Base-by-base conservation (phyloP, 2,113 vertebrate genomes). In the Bos javanicus region DNA sequence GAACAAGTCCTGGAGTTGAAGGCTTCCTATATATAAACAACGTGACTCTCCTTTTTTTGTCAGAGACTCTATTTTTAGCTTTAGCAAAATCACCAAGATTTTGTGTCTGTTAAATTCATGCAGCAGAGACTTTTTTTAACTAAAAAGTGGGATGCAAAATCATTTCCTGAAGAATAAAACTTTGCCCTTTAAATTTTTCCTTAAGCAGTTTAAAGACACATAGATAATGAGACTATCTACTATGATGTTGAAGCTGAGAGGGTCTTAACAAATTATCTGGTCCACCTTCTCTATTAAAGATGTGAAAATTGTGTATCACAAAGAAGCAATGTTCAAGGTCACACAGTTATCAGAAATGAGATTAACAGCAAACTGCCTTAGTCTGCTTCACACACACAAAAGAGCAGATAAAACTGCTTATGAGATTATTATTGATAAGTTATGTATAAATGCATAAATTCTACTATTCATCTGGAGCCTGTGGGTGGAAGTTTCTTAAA, bases 11-110 rank as follows among this genome's bases (percentile, higher is more conserved):
- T 64, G 6, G 80, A 94, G 46, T 97, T 87, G 94, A 95, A 97
- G 90, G 2, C n/a, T 92, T 97, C 88, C 97, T 98, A 97, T 98
- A 98, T 97, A 98, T 97, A 98, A 97, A 97, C 78, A 97, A 59
- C 3, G 21, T 89, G 93, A 98, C 82, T 97, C 74, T 97, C 84
- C 52, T 89, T 74, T 95, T 95, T 64, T 30, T 85, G 48, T 15
- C 19, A 56, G 85, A 91, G 26, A 76, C 76, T 93, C 92, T 98
- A 97, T 97, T 97, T 97, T 97, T 98, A 98, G 89, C 50, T 80
- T 95, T 94, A 89, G 97, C 88, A 97, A 97, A 97, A 95, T 97
- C 96, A 97, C 91, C 67, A 96, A 74, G 81, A 90, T 97, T 97
- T 96, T 46, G 28, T 87, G 36, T 82, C 92, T 95, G 86, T 95